Percentiles rank a stretch among this genome's conserved stretches.
phyloP scores from a whole-genome alignment of 2,797 vertebrate genomes.

The Eospalax fontanierii region DNA sequence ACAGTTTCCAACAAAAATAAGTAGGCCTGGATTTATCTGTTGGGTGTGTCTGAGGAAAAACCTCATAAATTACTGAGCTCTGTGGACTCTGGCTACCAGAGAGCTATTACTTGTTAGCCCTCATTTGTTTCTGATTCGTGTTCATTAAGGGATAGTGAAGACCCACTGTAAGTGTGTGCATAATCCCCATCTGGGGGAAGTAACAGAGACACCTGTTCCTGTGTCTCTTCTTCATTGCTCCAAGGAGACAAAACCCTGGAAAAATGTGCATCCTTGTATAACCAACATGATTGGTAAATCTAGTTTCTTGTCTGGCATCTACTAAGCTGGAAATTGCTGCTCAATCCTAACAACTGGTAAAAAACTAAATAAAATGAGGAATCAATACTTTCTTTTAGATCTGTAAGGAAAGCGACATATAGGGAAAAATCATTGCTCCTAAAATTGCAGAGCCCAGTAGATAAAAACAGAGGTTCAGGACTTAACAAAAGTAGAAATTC shows the following conservation, averaged over 20 bases:
- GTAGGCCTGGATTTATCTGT: background rate
- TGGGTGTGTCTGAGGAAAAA: background rate
- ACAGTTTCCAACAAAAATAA: background rate
- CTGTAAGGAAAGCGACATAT: background rate
- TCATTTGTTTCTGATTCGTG: background rate
- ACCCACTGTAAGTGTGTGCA: background rate
- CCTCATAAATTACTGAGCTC: background rate
- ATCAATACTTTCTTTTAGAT: background rate
- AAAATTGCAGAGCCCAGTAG: background rate
- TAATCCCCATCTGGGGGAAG: background rate
- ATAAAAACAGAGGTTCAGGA: background rate
- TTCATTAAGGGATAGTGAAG: background rate
- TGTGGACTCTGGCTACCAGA: background rate
- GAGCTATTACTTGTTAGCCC: background rate
- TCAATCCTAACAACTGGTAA: background rate
- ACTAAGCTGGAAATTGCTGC: background rate
- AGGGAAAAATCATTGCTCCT: background rate
- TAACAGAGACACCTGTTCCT: background rate
- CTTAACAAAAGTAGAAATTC: background rate
- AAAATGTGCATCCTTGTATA: background rate
- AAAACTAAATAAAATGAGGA: background rate
- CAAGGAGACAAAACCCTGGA: background rate
- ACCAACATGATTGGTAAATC: background rate
- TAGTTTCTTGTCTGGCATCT: background rate
- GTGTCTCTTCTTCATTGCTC: background rate